Evolutionary conservation across 92 coral and sea anemone species (phyloP), one percentile per base, ranked within the genome.

Genomic region (Porites cylindrica): DNA sequence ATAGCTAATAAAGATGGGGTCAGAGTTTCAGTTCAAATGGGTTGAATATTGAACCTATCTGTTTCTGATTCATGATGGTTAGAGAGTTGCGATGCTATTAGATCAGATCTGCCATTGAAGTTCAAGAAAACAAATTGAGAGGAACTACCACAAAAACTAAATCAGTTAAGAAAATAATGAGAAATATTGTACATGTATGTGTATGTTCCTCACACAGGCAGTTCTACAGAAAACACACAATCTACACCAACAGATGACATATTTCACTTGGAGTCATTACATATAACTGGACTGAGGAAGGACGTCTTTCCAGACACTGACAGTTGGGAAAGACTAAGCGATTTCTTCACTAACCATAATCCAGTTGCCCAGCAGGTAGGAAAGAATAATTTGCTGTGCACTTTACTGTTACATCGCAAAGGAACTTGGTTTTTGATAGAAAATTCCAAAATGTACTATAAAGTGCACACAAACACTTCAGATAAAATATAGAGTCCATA

Each of bases 221-320:
- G 12, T 66, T 66, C 32, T 8, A 23, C n/a, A 66, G 71, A 23
- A 18, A 21, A 66, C 10, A 9, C 21, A 66, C 10, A 17, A 23
- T 17, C 71, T 12, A 66, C 32, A 18, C 71, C 71, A 23, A 21
- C 71, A 18, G 9, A 21, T 21, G 71, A 66, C 23, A 66, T 21
- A 21, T 18, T 18, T 8, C 9, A 21, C 23, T 17, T 66, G n/a
- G 62, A 58, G 62, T 10, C 62, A 10, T 14, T 58, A 58, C 1
- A 58, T 12, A 23, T 66, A 18, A 17, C 71, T 18, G 23, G 71
- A 17, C 12, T 66, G 23, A 23, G 71, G n/a, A 18, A 18, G 21
- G 71, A 66, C n/a, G 71, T 23, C 71, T 66, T 66, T 21, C 71
- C 71, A 66, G 71, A 66, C 19, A 23, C 32, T 8, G 71, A 66